Evolutionary conservation across 1,140 invertebrate genomes (phyloP).

Genomic region (Tenebrio molitor): DNA sequence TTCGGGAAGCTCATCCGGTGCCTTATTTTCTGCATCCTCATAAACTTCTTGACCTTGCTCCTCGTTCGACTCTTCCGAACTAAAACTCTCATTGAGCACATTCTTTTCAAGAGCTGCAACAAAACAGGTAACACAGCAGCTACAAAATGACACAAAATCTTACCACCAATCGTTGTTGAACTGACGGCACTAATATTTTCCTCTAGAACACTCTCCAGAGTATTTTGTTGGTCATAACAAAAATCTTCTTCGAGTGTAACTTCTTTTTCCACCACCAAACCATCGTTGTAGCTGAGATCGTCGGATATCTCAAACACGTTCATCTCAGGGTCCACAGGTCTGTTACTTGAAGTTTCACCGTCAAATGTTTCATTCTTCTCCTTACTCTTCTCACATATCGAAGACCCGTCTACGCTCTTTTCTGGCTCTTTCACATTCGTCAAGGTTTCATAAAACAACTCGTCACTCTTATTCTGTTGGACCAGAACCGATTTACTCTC

Average conservation of each 20-base stretch:
- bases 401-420: too few species aligned
- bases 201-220: constrained; percentile 14
- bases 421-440: too few species aligned
- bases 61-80: background rate
- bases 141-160: constrained; percentile 4
- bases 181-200: background rate
- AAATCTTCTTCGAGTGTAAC: constrained; percentile 27
- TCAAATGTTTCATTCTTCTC: constrained; percentile 6
- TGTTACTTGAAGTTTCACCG: background rate
- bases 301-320: constrained; percentile 54
- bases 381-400: background rate
- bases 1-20: background rate
- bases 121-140: background rate
- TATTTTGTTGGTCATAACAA: constrained; percentile 19
- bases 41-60: background rate
- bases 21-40: constrained; percentile 18
- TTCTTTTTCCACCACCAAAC: constrained; percentile 32
- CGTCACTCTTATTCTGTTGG: too few species aligned
- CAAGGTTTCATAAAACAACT: too few species aligned
- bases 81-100: constrained; percentile 25
- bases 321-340: constrained; percentile 33
- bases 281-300: constrained; percentile 43
- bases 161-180: constrained; percentile 21
- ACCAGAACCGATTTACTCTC: too few species aligned
- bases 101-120: constrained; percentile 47